phyloP scores from a whole-genome alignment of 1,140 invertebrate species.

The Drosophila triauraria region DNA sequence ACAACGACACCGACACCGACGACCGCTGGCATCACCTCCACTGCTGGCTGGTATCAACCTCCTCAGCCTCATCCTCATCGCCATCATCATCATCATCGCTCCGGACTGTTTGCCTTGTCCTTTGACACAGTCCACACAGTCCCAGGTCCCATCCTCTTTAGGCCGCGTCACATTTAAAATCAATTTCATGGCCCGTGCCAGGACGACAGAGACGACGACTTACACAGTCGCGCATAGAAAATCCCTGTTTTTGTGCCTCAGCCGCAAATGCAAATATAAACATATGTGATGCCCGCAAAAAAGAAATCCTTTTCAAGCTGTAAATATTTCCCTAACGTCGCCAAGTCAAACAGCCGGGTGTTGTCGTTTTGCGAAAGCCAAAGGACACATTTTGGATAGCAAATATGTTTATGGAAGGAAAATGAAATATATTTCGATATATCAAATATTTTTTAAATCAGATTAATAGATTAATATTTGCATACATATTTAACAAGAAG shows the following conservation, averaged over 20 bases:
- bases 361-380: not conserved
- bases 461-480: not conserved
- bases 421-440: not conserved
- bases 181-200: constrained; percentile 67
- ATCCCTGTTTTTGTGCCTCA: constrained; percentile 45
- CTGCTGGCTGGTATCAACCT: constrained; percentile 2
- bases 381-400: not conserved
- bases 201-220: constrained; percentile 19
- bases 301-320: constrained; percentile 50
- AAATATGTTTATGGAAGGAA: constrained; percentile 6
- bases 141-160: constrained; percentile 49
- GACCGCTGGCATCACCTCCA: constrained; percentile 27
- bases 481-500: no score
- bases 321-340: constrained; percentile 35
- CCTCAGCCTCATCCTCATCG: constrained; percentile 1
- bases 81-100: constrained; percentile 26
- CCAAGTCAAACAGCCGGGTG: constrained; percentile 27
- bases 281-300: constrained; percentile 52
- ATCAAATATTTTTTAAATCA: not conserved
- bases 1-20: constrained; percentile 34
- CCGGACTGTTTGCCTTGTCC: constrained; percentile 43
- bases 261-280: constrained; percentile 72
- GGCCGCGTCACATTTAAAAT: constrained; percentile 75
- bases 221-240: constrained; percentile 21
- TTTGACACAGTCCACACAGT: constrained; percentile 18